phyloP scores from a whole-genome alignment of 2,113 vertebrate genomes.

The Axis porcinus region DNA sequence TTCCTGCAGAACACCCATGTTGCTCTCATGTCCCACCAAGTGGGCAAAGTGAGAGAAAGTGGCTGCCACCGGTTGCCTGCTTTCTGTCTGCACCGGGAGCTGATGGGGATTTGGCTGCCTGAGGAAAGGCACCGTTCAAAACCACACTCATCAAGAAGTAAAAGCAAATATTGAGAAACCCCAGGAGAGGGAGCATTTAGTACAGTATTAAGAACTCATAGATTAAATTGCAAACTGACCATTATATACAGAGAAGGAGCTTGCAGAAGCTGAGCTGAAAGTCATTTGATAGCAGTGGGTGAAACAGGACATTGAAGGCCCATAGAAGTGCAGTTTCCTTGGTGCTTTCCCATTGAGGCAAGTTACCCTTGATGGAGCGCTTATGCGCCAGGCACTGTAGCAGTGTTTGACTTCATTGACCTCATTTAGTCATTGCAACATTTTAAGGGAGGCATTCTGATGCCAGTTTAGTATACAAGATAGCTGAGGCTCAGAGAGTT shows the following conservation, averaged over 20 bases:
- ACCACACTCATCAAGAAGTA: not conserved
- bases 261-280: not conserved
- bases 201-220: not conserved
- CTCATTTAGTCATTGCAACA: not conserved
- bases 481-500: not conserved
- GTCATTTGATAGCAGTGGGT: slow-evolving; percentile 56
- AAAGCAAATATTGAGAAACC: not conserved
- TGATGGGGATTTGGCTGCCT: not conserved
- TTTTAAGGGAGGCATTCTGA: not conserved
- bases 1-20: not conserved
- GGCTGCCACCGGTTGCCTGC: not conserved
- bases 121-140: not conserved
- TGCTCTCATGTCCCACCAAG: not conserved
- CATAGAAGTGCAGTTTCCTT: not conserved
- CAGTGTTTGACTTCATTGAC: not conserved
- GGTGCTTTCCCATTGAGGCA: not conserved
- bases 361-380: not conserved
- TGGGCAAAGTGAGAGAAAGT: not conserved
- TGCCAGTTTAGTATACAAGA: not conserved
- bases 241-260: not conserved
- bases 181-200: not conserved
- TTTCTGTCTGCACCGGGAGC: not conserved
- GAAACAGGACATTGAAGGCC: not conserved
- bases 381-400: not conserved
- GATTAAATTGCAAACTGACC: not conserved